Evolutionary conservation across 2,888 invertebrate genomes (phyloP), one percentile per base, ranked within the genome.

Genomic region (Caenorhabditis zanzibari): DNA sequence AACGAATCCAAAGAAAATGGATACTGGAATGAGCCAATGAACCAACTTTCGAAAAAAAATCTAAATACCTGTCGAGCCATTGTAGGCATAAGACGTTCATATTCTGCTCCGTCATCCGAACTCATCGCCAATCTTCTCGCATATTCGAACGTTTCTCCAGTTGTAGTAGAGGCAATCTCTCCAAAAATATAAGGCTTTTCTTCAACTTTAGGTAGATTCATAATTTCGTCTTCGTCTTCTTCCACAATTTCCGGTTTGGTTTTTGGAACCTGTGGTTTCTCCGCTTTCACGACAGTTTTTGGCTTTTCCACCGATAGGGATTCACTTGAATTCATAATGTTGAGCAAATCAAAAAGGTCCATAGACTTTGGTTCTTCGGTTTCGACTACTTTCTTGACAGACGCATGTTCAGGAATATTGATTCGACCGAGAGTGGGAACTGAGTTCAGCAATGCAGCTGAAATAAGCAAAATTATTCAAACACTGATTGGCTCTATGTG

Each of bases 1-100:
- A 99, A 99, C 28, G 95, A 96, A 93, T 99, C 99, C 91, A 98
- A 94, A 91, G 97, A 96, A 93, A 99, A 99, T 1, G 95, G 95
- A 66, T 90, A 92, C 91, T 92, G 81, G 49, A 88, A 81, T 44
- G 12, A 64, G 64, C 6, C 22, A 5, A 64, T 12, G 1, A 58
- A 44, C 10, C 14, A 26, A 28, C 14, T 22, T 69, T 61, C 28
- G 19, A 32, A 26, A 58, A 32, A 58, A 4, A 12, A 14, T 6
- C 6, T n/a, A n/a, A n/a, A n/a, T 35, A 88, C 88, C 66, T 87
- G 68, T 73, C 81, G 83, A 10, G 87, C 89, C 88, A 89, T 87
- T 10, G 75, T 80, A 2, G 81, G 82, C 47, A 81, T 16, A 12
- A 89, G 14, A 12, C 69, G 38, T 14, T 58, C 41, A 63, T 86